These are phyloP conservation scores for Heliconius ismenius DNA, from an alignment of 2,888 invertebrate species.

Conservation along the genomic window DNA sequence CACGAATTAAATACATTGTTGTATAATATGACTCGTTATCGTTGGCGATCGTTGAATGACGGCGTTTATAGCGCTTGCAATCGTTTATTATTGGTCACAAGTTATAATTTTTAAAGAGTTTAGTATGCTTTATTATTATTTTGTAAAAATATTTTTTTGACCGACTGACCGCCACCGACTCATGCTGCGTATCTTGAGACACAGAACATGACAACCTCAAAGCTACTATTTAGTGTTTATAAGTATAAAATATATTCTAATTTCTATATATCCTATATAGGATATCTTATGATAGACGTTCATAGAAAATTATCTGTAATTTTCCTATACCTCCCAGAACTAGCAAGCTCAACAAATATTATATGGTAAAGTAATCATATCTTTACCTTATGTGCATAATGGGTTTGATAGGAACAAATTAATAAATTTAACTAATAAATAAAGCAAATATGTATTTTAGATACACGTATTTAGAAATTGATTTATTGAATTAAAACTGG, in stretches of 20 bases:
- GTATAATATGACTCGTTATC: conserved; percentile 29
- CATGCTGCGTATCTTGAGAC: too few species aligned
- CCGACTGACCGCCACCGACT: too few species aligned
- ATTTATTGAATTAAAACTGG: too few species aligned
- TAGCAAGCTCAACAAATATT: conserved; percentile 31
- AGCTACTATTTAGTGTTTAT: not conserved
- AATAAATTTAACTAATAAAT: conserved; percentile 30
- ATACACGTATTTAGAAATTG: conserved; percentile 7
- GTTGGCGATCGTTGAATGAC: conserved; percentile 21
- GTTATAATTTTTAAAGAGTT: not conserved
- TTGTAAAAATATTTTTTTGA: not conserved
- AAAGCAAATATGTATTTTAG: conserved; percentile 3
- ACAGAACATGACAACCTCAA: not conserved
- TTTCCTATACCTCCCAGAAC: conserved; percentile 24
- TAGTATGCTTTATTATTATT: not conserved
- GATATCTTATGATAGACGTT: not conserved
- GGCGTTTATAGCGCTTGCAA: conserved; percentile 15
- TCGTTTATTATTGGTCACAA: conserved; percentile 13
- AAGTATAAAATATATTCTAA: not conserved
- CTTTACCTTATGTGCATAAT: conserved; percentile 38
- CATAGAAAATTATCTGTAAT: not conserved
- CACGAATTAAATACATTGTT: conserved; percentile 32
- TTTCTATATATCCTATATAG: not conserved
- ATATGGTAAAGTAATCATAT: conserved; percentile 34
- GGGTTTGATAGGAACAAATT: conserved; percentile 37